phyloP scores from a whole-genome alignment of 2,113 vertebrate genomes.

The Sprattus sprattus region DNA sequence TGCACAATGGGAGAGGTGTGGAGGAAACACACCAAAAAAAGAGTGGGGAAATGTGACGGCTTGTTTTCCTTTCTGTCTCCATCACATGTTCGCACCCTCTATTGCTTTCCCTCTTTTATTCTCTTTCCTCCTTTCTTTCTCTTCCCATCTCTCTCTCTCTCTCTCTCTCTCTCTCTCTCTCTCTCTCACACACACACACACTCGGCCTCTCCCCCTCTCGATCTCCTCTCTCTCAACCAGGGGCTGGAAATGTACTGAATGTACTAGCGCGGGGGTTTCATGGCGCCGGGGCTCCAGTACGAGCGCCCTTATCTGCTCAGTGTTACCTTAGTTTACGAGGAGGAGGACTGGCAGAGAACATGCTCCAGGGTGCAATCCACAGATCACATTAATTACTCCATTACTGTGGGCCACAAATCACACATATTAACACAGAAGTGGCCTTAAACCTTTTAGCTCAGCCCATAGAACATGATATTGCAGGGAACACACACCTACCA shows the following conservation, averaged over 20 bases:
- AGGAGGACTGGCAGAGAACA: not conserved
- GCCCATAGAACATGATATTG: not conserved
- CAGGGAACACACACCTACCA: not conserved
- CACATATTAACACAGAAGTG: not conserved
- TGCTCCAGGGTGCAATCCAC: not conserved
- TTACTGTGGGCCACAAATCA: constrained; percentile 8
- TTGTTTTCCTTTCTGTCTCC: not conserved
- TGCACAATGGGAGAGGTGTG: constrained; percentile 28
- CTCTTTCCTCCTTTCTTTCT: not conserved
- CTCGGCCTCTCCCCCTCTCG: not conserved
- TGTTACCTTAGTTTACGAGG: not conserved
- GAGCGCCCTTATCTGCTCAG: not conserved
- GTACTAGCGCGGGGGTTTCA: no score
- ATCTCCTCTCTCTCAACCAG: not conserved
- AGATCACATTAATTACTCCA: not conserved
- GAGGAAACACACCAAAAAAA: not conserved
- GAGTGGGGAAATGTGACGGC: not conserved
- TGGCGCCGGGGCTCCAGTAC: not conserved
- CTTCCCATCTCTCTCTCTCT: not conserved
- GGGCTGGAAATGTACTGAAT: not conserved
- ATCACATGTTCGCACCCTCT: not conserved
- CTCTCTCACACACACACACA: no score
- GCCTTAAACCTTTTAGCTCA: not conserved
- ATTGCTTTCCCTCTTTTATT: not conserved
- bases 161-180: not conserved